Percentiles rank a stretch among this genome's conserved stretches.
Conservation (phyloP, 1,140 invertebrate species). For the Ruditapes philippinarum region DNA sequence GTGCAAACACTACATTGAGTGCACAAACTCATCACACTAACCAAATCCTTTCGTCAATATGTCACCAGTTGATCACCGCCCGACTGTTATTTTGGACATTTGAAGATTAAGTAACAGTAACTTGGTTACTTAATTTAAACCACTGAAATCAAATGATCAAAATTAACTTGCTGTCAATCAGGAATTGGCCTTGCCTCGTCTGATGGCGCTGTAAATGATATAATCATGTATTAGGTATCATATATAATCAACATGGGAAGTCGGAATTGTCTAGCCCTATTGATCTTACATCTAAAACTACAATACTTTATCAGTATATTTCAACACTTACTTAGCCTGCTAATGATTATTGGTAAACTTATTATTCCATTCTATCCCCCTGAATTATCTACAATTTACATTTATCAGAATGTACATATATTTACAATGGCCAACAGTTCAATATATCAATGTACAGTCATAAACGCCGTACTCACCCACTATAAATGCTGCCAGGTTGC, state of each 20-base stretch:
- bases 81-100: conserved; percentile 29
- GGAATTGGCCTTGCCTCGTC: conserved; percentile 20
- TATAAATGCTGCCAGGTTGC: conserved; percentile 65
- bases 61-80: not conserved
- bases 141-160: conserved; percentile 50
- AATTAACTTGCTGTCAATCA: conserved; percentile 3
- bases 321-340: not conserved
- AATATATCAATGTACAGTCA: too few species aligned
- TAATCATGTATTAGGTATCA: too few species aligned
- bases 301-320: too few species aligned
- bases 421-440: too few species aligned
- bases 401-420: too few species aligned
- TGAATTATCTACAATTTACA: too few species aligned
- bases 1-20: conserved; percentile 16
- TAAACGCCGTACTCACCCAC: conserved; percentile 69
- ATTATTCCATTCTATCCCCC: too few species aligned
- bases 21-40: conserved; percentile 12
- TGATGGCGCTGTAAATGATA: conserved; percentile 2
- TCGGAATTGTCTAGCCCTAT: not conserved
- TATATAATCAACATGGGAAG: not conserved
- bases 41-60: not conserved
- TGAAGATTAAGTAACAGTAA: conserved; percentile 8
- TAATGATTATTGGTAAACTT: too few species aligned
- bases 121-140: conserved; percentile 36
- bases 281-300: too few species aligned